phyloP scores from a whole-genome alignment of 1,140 invertebrate genomes.

The Micrasema longulum region DNA sequence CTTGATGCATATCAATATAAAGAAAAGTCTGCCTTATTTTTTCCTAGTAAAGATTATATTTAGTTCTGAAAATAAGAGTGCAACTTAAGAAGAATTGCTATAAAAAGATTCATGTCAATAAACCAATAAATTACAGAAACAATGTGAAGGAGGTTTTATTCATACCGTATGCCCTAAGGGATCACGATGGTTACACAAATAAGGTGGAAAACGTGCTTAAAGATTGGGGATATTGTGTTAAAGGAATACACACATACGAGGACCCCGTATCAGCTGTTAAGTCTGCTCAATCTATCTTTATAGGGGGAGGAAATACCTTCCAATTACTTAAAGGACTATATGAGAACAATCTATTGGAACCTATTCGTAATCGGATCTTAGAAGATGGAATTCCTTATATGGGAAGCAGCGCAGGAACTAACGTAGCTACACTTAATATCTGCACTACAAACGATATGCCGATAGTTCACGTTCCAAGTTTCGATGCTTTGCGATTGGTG shows the following conservation, averaged over 20 bases:
- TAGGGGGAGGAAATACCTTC: slow-evolving; percentile 87
- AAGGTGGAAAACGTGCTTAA: slow-evolving; percentile 72
- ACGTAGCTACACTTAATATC: slow-evolving; percentile 83
- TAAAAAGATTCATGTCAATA: too few relatives aligned
- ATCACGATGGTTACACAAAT: slow-evolving; percentile 76
- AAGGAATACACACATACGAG: slow-evolving; percentile 72
- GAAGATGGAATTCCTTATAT: slow-evolving; percentile 79
- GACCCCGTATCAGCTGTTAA: slow-evolving; percentile 71
- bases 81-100: too few relatives aligned
- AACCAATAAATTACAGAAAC: slow-evolving; percentile 71
- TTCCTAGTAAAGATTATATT: too few relatives aligned
- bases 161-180: slow-evolving; percentile 79
- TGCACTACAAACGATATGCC: slow-evolving; percentile 90
- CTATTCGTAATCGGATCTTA: slow-evolving; percentile 74
- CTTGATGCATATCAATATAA: too few relatives aligned
- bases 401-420: slow-evolving; percentile 85
- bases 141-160: slow-evolving; percentile 77
- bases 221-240: slow-evolving; percentile 75
- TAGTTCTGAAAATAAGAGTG: too few relatives aligned
- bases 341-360: slow-evolving; percentile 74
- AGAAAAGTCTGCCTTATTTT: too few relatives aligned
- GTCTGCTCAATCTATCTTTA: slow-evolving; percentile 77
- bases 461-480: slow-evolving; percentile 80
- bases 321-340: slow-evolving; percentile 78
- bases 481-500: slow-evolving; percentile 79